Evolutionary conservation across 2,113 vertebrate species (phyloP).

Genomic region (Leucosticte australis): DNA sequence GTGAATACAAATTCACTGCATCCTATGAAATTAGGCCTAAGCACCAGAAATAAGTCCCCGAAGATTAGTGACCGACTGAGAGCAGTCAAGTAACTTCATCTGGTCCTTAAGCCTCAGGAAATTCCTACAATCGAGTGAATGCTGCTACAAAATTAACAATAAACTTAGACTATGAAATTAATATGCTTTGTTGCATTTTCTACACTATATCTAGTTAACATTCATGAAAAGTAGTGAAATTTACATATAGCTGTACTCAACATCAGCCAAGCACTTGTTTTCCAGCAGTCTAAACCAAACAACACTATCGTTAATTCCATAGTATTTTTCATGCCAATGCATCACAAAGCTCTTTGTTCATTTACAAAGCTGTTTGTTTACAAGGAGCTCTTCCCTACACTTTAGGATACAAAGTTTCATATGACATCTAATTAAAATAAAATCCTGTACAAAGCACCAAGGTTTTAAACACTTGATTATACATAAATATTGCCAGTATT

Average conservation of each 20-base stretch:
- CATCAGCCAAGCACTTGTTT: neutral
- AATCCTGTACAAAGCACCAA: neutral
- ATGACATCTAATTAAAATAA: neutral
- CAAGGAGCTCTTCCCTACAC: neutral
- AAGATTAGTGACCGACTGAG: neutral
- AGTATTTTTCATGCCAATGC: neutral
- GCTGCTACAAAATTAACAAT: neutral
- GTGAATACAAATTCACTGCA: neutral
- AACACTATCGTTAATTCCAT: neutral
- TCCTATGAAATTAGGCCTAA: neutral
- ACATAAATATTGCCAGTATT: neutral
- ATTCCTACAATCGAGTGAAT: neutral
- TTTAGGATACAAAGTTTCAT: neutral
- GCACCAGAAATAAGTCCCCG: neutral
- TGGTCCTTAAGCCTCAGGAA: neutral
- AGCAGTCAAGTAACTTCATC: neutral
- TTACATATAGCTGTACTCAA: neutral
- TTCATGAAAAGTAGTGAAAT: neutral
- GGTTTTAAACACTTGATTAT: neutral
- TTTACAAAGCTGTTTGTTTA: neutral
- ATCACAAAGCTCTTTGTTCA: neutral
- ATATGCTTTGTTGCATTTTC: neutral
- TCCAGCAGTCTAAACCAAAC: neutral
- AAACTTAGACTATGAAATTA: neutral
- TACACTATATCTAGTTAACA: neutral